Evolutionary conservation across 2,797 vertebrate species (phyloP), one percentile per base, ranked within the genome.

Genomic region (Pipistrellus pipistrellus): DNA sequence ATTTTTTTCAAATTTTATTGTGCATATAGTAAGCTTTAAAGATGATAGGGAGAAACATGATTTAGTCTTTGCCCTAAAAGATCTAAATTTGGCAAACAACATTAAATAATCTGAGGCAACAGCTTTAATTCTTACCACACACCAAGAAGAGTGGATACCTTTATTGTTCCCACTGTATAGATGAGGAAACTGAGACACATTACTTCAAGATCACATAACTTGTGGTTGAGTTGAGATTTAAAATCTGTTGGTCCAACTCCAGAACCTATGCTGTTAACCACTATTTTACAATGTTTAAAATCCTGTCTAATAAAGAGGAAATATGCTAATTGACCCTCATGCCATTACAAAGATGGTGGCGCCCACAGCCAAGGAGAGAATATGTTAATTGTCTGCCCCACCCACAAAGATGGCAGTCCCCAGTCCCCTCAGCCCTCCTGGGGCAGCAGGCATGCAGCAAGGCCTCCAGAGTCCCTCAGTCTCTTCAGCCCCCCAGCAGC

Each of bases 1-100:
- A 32, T 85, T 85, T 82, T 93, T 91, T 80, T 59, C 72, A 87
- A 72, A 68, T 53, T 51, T 77, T 77, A 83, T 41, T 32, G 35
- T 71, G 14, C 11, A 35, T 30, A 73, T 14, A 64, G 21, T 2
- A 90, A 78, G 8, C 32, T 27, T 86, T 78, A 55, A 32, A 53
- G 32, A 27, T 46, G n/a, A 64, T 30, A 35, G 1, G 17, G 14
- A 23, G 77, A 93, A 75, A 88, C 20, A 5, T 62, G 13, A 87
- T 25, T 48, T 57, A 93, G 35, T 62, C 38, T 90, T 86, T 21
- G 66, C 30, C 21, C 48, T 73, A 85, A 90, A 6, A 38, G 9
- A 86, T 30, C 44, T 76, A 17, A 51, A 93, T 68, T 72, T 66
- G 64, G 78, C 9, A 64, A 85, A 64, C 1, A 66, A 32, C 46